Base-by-base conservation (phyloP, 1,140 invertebrate genomes). In the Frieseomelitta varia region DNA sequence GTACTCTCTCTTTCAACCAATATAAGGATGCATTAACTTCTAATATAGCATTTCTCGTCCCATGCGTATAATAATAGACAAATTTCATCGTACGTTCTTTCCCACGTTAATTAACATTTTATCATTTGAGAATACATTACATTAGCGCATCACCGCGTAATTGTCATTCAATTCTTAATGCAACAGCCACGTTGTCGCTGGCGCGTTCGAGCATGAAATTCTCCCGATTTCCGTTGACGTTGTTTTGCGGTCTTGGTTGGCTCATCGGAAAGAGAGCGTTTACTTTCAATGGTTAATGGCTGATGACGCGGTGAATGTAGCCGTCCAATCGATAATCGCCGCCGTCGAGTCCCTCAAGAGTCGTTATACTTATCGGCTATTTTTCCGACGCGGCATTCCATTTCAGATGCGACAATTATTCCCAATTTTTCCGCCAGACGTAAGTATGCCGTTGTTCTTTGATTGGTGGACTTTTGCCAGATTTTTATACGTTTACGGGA, bases 241-340 rank as follows among this genome's bases (percentile, higher is more conserved):
- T 47, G 71, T 63, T 55, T 67, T 27, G 79, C 58, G 67, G 51
- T 77, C 21, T 76, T 34, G 47, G 55, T 51, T 58, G 24, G 19
- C 27, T 30, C 65, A 58, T 55, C 61, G 51, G 68, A 79, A 79
- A 86, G 81, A 84, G 65, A 85, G 63, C 88, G 86, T 90, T 91
- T 91, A 90, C 90, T 91, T 91, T 91, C 86, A 72, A 87, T 76
- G 85, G 77, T 90, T 91, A 90, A 91, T 91, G 81, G 85, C 81
- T 84, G 85, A 91, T 88, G 90, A 89, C 86, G 71, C 78, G 84
- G 74, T 88, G 85, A 90, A 87, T 76, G 75, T 86, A 86, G 69
- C 73, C 47, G 58, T 68, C 79, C 67, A 87, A 91, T 91, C 90
- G 85, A 91, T 91, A 91, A 87, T 82, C 85, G 73, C 77, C 78